These are phyloP conservation scores for Tryphoninae sp. DNA, from an alignment of 2,888 invertebrate genomes.

Conservation along the genomic window DNA sequence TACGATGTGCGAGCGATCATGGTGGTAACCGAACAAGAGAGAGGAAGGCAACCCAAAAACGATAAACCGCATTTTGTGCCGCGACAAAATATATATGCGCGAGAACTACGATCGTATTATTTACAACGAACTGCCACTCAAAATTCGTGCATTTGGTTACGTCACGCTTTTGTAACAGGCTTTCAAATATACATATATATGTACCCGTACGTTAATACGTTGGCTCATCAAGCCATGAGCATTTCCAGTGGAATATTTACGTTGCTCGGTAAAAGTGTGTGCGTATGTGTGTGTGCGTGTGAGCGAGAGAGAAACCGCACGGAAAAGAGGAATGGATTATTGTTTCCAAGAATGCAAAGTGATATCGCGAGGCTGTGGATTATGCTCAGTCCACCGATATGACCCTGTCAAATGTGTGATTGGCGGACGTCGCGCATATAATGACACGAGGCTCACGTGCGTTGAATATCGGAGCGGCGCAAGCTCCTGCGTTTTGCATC, in stretches of 20 bases:
- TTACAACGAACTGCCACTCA: slow-evolving; percentile 64
- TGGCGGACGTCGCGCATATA: slow-evolving; percentile 38
- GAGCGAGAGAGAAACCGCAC: slow-evolving; percentile 1
- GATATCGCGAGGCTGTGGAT: slow-evolving; percentile 31
- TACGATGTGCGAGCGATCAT: slow-evolving; percentile 19
- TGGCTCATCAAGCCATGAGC: not conserved
- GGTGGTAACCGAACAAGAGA: slow-evolving; percentile 24
- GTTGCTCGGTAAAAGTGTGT: not conserved
- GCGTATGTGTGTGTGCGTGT: no score
- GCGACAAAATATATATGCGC: slow-evolving; percentile 55
- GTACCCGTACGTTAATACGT: slow-evolving; percentile 8
- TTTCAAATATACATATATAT: slow-evolving; percentile 12
- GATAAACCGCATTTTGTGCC: slow-evolving; percentile 57
- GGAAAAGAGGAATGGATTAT: slow-evolving; percentile 46
- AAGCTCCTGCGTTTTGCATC: slow-evolving; percentile 2
- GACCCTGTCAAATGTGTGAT: slow-evolving; percentile 58
- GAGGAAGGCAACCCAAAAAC: slow-evolving; percentile 27
- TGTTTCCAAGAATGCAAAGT: slow-evolving; percentile 43
- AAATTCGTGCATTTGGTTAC: slow-evolving; percentile 57
- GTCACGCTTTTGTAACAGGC: slow-evolving; percentile 38
- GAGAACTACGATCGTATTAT: slow-evolving; percentile 22
- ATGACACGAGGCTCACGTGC: slow-evolving; percentile 32
- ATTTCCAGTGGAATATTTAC: slow-evolving; percentile 39
- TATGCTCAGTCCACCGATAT: slow-evolving; percentile 36
- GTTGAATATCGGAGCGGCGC: not conserved